Evolutionary conservation across 2,888 invertebrate species (phyloP), one percentile per base, ranked within the genome.

Genomic region (Melanotus villosus): DNA sequence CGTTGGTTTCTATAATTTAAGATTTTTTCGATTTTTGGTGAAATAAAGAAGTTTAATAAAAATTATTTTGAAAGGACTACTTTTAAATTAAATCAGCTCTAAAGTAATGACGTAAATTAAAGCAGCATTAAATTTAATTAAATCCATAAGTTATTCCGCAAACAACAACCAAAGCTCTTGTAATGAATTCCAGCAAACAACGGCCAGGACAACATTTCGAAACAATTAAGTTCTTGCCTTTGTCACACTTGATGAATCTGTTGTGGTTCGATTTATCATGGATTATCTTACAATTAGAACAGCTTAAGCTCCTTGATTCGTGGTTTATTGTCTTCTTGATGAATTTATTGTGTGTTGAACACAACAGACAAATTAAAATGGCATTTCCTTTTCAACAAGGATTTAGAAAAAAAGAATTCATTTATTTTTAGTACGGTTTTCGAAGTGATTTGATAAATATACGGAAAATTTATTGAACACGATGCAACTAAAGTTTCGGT

Each of bases 191-290:
- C 66, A 38, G 63, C 68, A 60, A 71, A 73, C 68, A 70, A 65
- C 68, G 68, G 59, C 64, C 65, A 68, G 77, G 77, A 78, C 76
- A 75, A 68, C 73, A 74, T 78, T 78, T 71, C 72, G 74, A 77
- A 80, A 79, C 80, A 80, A 80, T 79, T 76, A 77, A 77, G 77
- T 77, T 75, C 74, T 76, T 72, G 74, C 79, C 76, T 78, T 79
- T 79, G 78, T 79, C 76, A 74, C 77, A 74, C 74, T 75, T 78
- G 79, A 79, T 77, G 79, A 79, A 79, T 79, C 76, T 76, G 76
- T 78, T 78, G 78, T 75, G 76, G 77, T 75, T 76, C 76, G 76
- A 79, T 78, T 78, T 73, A 78, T 78, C 76, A 75, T 38, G 75
- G 78, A 79, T 79, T 78, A 79, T 78, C 78, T 75, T 68, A 66